phyloP scores from a whole-genome alignment of 2,888 invertebrate species.

The Nomada hirtipes region DNA sequence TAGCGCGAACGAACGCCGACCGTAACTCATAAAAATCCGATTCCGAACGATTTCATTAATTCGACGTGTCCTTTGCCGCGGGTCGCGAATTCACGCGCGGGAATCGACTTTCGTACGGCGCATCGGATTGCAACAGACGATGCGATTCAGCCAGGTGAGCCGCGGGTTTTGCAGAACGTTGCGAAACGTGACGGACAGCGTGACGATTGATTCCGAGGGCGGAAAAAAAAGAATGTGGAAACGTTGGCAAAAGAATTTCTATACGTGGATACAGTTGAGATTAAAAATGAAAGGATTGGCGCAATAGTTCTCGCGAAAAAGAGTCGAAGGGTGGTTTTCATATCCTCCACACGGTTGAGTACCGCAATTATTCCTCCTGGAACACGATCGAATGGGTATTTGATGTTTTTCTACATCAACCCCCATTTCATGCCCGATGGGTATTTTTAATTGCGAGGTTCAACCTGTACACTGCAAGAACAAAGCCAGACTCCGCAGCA shows the following conservation, averaged over 20 bases:
- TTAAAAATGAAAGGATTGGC: no score
- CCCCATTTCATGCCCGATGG: no score
- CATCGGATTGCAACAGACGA: conserved; percentile 17
- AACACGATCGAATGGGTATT: no score
- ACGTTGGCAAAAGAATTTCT: no score
- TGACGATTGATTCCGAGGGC: conserved; percentile 8
- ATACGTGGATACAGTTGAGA: no score
- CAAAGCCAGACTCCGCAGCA: background rate
- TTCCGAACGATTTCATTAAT: conserved; percentile 13
- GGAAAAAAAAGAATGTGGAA: background rate
- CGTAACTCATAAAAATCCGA: conserved; percentile 15
- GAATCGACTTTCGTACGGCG: conserved; percentile 4
- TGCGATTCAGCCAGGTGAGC: conserved; percentile 14
- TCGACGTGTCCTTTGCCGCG: background rate
- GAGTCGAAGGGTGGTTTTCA: background rate
- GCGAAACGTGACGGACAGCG: conserved; percentile 14
- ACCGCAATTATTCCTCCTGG: no score
- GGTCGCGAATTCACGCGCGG: background rate
- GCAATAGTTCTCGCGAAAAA: no score
- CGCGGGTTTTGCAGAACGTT: background rate
- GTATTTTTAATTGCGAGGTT: no score
- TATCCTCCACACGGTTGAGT: conserved; percentile 1
- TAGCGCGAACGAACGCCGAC: background rate
- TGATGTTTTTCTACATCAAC: no score
- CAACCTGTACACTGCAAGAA: background rate